These are phyloP conservation scores for Eunapius fragilis DNA, from an alignment of 37 sponge, comb jelly and placozoan species.

Conservation along the genomic window DNA sequence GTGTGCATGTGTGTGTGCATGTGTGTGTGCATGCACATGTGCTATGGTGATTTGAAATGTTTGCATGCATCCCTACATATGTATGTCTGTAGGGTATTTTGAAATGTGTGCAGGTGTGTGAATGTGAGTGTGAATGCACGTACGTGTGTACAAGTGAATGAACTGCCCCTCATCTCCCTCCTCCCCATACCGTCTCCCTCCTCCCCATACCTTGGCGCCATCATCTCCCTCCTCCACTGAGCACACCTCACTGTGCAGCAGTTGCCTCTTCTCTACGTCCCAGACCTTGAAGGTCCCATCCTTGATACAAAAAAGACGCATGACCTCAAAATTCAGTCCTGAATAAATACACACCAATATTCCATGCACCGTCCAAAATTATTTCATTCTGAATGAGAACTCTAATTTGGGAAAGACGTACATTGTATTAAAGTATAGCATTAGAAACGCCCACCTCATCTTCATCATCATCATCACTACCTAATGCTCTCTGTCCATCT, in stretches of 20 bases:
- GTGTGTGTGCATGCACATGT: background rate
- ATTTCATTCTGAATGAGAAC: too few species aligned
- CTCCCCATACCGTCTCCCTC: background rate
- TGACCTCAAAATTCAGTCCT: background rate
- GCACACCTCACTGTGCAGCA: slow-evolving; percentile 27
- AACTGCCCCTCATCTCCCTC: too few species aligned
- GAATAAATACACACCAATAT: background rate
- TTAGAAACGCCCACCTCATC: too few species aligned
- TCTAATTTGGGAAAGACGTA: too few species aligned
- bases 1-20: background rate
- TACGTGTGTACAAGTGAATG: too few species aligned
- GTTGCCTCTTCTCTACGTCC: slow-evolving; percentile 24
- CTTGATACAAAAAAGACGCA: background rate
- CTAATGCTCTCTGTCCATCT: too few species aligned
- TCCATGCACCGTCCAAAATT: too few species aligned
- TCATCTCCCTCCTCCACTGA: background rate
- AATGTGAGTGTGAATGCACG: background rate
- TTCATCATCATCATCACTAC: too few species aligned
- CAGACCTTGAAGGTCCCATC: slow-evolving; percentile 39
- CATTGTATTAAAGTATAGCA: too few species aligned
- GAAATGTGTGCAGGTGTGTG: too few species aligned
- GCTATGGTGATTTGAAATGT: background rate
- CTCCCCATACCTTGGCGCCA: background rate
- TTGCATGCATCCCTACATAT: background rate
- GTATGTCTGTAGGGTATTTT: background rate